Conservation (phyloP, 2,797 vertebrate genomes). For the Phataginus tetradactyla region DNA sequence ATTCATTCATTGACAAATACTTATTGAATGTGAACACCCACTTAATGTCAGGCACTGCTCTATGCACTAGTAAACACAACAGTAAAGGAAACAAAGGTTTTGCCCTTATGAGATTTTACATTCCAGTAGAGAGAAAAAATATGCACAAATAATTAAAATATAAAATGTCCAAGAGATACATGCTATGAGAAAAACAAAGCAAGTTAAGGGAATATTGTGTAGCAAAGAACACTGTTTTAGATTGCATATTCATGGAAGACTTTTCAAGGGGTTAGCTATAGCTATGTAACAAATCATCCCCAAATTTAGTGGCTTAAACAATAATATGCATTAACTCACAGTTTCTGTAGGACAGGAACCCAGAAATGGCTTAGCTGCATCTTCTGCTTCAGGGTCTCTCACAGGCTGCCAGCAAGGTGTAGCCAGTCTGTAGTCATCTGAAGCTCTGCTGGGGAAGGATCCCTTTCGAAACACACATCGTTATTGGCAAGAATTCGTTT, state of each 20-base stretch:
- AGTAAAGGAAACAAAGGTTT: constrained; percentile 4
- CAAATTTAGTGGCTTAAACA: not conserved
- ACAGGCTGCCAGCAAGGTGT: not conserved
- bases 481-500: not conserved
- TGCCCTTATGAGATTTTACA: not conserved
- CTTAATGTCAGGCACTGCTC: not conserved
- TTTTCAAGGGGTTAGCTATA: not conserved
- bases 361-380: not conserved
- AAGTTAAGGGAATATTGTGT: not conserved
- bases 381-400: not conserved
- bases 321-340: not conserved
- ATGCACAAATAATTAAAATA: not conserved
- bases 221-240: not conserved
- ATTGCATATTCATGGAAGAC: not conserved
- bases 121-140: not conserved
- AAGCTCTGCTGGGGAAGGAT: not conserved
- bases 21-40: not conserved
- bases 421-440: too few relatives aligned
- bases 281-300: not conserved
- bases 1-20: not conserved
- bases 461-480: not conserved
- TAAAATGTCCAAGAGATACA: not conserved
- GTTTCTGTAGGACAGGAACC: not conserved
- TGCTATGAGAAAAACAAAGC: not conserved
- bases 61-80: not conserved